phyloP scores from a whole-genome alignment of 2,888 invertebrate species.

The Cheiracanthium punctorium region DNA sequence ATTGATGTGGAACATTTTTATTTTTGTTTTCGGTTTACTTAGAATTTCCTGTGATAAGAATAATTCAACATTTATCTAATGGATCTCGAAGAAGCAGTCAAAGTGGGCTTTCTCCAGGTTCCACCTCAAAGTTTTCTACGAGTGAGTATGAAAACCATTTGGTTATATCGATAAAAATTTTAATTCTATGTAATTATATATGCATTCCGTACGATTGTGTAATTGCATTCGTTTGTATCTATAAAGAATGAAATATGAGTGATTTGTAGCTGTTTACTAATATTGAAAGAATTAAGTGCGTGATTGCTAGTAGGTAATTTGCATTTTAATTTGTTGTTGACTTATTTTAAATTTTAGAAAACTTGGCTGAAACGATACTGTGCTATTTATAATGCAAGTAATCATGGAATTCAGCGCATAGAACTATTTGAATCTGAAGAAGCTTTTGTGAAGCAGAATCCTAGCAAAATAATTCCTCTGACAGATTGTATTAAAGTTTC shows the following conservation, averaged over 20 bases:
- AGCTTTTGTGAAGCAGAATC: conserved; percentile 70
- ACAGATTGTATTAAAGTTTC: conserved; percentile 91
- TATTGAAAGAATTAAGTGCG: too few relatives aligned
- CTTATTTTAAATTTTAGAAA: too few relatives aligned
- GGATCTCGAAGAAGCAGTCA: neutral
- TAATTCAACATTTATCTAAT: neutral
- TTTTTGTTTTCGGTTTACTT: neutral
- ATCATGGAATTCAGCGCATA: conserved; percentile 88
- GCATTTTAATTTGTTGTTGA: too few relatives aligned
- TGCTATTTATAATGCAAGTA: conserved; percentile 87
- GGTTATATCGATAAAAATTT: too few relatives aligned
- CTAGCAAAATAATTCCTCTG: conserved; percentile 83
- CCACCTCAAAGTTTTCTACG: neutral
- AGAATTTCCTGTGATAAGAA: neutral
- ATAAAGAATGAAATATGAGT: too few relatives aligned
- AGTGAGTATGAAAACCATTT: too few relatives aligned
- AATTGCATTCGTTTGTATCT: too few relatives aligned
- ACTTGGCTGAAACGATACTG: conserved; percentile 88
- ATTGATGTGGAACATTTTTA: too few relatives aligned
- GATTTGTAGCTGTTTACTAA: too few relatives aligned
- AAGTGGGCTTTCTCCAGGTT: neutral
- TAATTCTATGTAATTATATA: too few relatives aligned
- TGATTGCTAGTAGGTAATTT: too few relatives aligned
- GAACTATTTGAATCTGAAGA: conserved; percentile 90
- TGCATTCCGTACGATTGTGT: too few relatives aligned